These are phyloP conservation scores for Serinus canaria DNA, from an alignment of 2,113 vertebrate species.

Conservation along the genomic window DNA sequence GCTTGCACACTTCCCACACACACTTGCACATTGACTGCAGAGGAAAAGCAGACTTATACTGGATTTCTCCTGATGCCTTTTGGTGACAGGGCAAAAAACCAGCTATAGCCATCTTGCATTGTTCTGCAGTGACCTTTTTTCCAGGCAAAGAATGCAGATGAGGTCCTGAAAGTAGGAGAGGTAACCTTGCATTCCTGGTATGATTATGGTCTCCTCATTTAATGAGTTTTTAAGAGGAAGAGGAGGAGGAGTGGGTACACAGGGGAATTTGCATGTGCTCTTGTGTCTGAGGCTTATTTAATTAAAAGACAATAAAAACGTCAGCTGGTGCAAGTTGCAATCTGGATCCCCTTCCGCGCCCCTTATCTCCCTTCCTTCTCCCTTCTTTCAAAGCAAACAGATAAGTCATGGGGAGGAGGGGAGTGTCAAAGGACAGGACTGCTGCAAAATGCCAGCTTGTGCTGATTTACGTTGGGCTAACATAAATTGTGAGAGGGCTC, in stretches of 20 bases:
- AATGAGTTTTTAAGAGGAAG: slow-evolving; percentile 72
- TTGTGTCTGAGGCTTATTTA: slow-evolving; percentile 70
- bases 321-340: slow-evolving; percentile 70
- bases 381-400: slow-evolving; percentile 15
- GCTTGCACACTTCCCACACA: background rate
- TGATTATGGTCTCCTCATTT: slow-evolving; percentile 70
- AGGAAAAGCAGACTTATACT: background rate
- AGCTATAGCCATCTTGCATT: background rate
- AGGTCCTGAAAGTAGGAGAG: slow-evolving; percentile 19
- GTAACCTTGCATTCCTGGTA: slow-evolving; percentile 58
- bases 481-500: background rate
- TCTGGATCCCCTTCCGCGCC: slow-evolving; percentile 37
- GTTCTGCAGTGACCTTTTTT: slow-evolving; percentile 3
- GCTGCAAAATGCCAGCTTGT: background rate
- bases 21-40: slow-evolving; percentile 1
- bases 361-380: background rate
- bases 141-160: background rate
- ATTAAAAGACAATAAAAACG: slow-evolving; percentile 80
- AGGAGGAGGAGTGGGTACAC: slow-evolving; percentile 11
- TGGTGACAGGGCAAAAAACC: background rate
- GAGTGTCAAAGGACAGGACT: background rate
- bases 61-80: slow-evolving; percentile 9
- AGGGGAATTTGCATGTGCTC: slow-evolving; percentile 47
- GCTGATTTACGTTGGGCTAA: background rate
- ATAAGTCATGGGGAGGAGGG: background rate